These are phyloP conservation scores for Engraulis encrasicolus DNA, from an alignment of 2,113 vertebrate genomes.

Conservation along the genomic window DNA sequence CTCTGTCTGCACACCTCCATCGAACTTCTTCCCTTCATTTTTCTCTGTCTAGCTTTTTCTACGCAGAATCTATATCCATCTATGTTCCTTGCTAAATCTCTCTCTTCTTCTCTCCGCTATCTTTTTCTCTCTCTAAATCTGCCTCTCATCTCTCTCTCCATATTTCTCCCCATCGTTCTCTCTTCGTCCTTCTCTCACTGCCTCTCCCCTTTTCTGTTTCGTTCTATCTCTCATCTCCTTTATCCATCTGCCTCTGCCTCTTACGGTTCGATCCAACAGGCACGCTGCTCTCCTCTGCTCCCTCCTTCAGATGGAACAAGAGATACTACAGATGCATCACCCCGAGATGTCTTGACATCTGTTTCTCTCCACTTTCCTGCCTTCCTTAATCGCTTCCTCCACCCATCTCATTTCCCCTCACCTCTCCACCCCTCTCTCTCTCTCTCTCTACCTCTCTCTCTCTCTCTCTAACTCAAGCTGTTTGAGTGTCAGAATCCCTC, in stretches of 20 bases:
- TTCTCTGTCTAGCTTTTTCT: not conserved
- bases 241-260: too few relatives aligned
- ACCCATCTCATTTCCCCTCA: not conserved
- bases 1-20: not conserved
- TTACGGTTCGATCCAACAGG: not conserved
- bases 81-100: not conserved
- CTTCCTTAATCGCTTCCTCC: not conserved
- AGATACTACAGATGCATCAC: not conserved
- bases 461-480: not conserved
- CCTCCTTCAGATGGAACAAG: not conserved
- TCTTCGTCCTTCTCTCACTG: too few relatives aligned
- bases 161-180: too few relatives aligned
- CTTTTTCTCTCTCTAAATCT: too few relatives aligned
- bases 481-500: not conserved
- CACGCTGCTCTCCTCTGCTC: not conserved
- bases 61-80: not conserved
- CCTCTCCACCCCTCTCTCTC: not conserved
- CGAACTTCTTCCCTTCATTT: not conserved
- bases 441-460: not conserved
- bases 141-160: too few relatives aligned
- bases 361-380: not conserved
- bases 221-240: too few relatives aligned
- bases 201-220: too few relatives aligned
- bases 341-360: not conserved
- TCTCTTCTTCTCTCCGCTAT: not conserved